Base-by-base conservation (phyloP, 2,113 vertebrate species). In the Rhea pennata region DNA sequence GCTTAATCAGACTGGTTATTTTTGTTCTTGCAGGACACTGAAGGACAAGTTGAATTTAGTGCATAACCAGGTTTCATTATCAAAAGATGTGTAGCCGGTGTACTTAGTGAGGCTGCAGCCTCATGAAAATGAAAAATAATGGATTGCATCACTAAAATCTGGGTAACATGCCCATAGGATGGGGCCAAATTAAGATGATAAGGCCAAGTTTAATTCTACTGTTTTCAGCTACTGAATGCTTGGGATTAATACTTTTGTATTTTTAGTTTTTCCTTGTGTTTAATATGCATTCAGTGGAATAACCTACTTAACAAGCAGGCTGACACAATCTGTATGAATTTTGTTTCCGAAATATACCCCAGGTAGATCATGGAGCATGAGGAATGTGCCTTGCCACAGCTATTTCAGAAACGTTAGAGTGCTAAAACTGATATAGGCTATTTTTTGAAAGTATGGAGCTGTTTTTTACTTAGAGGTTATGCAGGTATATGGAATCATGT, bases 391-490 rank as follows among this genome's bases (percentile, higher is more conserved):
- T 36, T 27, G 5, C 54, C 26, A 29, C 7, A 50, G 51, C 40
- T 62, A 4, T 77, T 46, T 15, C 9, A 17, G 16, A 46, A 44
- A n/a, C 6, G 1, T 70, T 61, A 46, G 44, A 46, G 44, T 15
- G 44, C 15, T 16, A 46, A 46, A 46, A 46, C 13, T 46, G 44
- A 15, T 46, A 46, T 46, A 46, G 44, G 15, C 44, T 46, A 7
- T 48, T 61, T 53, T 9, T 50, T 67, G 15, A 15, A 27, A 12
- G 2, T 21, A 8, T 27, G 46, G 26, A 54, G 59, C 40, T 84
- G 22, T 61, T 59, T 26, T 48, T 84, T 15, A 1, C 0, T 0
- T 12, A 21, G 50, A 1, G 3, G 1, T 62, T 61, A 22, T 56
- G 46, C 39, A 81, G 23, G 22, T 59, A 23, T 1, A 0, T 66